Evolutionary conservation across 2,113 vertebrate genomes (phyloP), one percentile per base, ranked within the genome.

Genomic region (Cephalophus harveyi): DNA sequence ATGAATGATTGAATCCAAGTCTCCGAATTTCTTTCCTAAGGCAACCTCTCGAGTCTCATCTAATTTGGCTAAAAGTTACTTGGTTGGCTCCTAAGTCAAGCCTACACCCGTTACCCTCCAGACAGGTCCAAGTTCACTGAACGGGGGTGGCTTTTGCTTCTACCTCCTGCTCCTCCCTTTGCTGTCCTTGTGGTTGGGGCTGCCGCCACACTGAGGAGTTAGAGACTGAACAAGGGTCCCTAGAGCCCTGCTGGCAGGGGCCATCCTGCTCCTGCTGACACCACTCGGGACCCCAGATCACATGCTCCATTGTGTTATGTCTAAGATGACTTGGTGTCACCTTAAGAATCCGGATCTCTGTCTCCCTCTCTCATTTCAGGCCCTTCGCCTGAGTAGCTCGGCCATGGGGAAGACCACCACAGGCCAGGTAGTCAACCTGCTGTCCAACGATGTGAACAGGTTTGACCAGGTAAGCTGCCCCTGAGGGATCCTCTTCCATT

Each of bases 161-260:
- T 67, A 0, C n/a, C n/a, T 83, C 30, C 14, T 7, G 0, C 10
- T 76, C 11, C 3, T 46, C 2, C 5, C 2, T 6, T 48, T 48
- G 54, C 48, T 5, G 6, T 76, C 7, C 28, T 64, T 43, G 12
- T 0, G 1, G 30, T 2, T 1, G 17, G n/a, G 17, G 64, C n/a
- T 71, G n/a, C 64, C 1, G 0, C n/a, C 64, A 36, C 64, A 71
- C 9, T 36, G 0, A 36, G 64, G 33, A 21, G 33, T 36, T 1
- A 71, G 28, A 71, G 17, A 17, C 2, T 71, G n/a, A 71, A 36
- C 1, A 15, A 11, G 8, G 8, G 64, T 36, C 64, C n/a, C 17
- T 5, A 36, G 64, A 71, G 17, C 9, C 64, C 17, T 21, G 33
- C 64, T 36, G 4, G 36, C 64, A 71, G 64, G n/a, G 64, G n/a